Evolutionary conservation across 2,113 vertebrate genomes (phyloP).

Genomic region (Glaucidium brasilianum): DNA sequence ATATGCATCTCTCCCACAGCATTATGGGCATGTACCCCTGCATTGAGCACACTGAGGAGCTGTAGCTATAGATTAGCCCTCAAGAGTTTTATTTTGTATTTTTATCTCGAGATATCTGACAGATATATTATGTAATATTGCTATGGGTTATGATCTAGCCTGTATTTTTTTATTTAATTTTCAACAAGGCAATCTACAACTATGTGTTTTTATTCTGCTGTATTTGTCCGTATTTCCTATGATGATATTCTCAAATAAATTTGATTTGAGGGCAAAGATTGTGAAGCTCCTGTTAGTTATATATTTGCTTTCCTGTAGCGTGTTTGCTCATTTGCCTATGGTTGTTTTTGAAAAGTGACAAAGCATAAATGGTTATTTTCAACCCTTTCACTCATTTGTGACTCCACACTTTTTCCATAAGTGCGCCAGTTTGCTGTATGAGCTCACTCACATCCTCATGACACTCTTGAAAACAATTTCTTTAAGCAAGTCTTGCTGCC

Average conservation of each 20-base stretch:
- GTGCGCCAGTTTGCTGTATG: neutral
- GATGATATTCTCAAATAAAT: constrained; percentile 76
- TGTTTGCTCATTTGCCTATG: neutral
- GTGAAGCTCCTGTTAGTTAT: constrained; percentile 45
- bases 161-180: constrained; percentile 69
- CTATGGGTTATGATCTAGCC: constrained; percentile 52
- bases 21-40: constrained; percentile 34
- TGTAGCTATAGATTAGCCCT: neutral
- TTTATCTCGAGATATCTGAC: constrained; percentile 42
- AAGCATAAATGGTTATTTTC: neutral
- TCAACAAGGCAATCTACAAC: constrained; percentile 38
- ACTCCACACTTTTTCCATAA: neutral
- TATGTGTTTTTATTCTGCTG: constrained; percentile 68
- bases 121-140: constrained; percentile 50
- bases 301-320: neutral
- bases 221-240: constrained; percentile 71
- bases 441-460: neutral
- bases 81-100: constrained; percentile 45
- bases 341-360: neutral
- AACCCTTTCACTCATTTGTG: neutral
- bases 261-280: constrained; percentile 63
- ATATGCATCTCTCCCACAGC: constrained; percentile 21
- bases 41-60: constrained; percentile 19
- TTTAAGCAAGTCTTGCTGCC: neutral
- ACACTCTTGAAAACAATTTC: neutral